Evolutionary conservation across 2,113 vertebrate genomes (phyloP).

Genomic region (Bos taurus): ARS-UCD2.0 NC_037328.1:80537501-80538000

Average conservation of each 20-base stretch:
- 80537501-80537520: background rate
- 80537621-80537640: background rate
- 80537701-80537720: background rate
- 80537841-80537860: conserved; percentile 7
- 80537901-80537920: background rate
- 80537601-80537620: background rate
- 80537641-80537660: background rate
- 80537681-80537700: background rate
- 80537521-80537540: background rate
- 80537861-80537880: background rate
- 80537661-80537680: background rate
- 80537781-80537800: background rate
- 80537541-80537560: background rate
- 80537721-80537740: background rate
- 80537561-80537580: background rate
- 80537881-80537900: background rate
- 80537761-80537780: background rate
- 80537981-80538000: background rate
- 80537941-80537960: background rate
- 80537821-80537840: conserved; percentile 14
- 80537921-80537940: background rate
- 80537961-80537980: background rate
- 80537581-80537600: background rate
- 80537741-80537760: background rate
- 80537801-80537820: background rate